These are phyloP conservation scores for Dermatemys mawii DNA, from an alignment of 2,113 vertebrate species.

Conservation along the genomic window DNA sequence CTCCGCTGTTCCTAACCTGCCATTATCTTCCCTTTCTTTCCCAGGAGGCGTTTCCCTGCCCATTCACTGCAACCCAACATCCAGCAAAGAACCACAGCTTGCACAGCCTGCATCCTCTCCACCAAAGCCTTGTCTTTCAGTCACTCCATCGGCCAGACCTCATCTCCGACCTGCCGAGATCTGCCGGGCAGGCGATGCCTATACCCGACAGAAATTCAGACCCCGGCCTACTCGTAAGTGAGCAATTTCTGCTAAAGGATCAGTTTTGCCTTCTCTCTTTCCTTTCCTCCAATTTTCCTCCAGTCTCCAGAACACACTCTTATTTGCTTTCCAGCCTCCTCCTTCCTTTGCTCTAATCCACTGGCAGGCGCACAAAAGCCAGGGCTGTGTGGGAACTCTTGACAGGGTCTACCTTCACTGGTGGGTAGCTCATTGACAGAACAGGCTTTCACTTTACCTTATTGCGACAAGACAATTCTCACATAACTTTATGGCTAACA, in stretches of 20 bases:
- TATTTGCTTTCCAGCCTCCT: rapidly evolving
- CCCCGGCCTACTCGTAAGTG: slow-evolving; percentile 84
- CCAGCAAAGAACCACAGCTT: slow-evolving; percentile 45
- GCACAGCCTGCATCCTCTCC: slow-evolving; percentile 2
- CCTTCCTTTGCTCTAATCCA: background rate
- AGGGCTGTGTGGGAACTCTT: background rate
- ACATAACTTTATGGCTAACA: rapidly evolving
- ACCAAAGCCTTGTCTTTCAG: background rate
- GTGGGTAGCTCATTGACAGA: background rate
- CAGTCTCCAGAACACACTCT: background rate
- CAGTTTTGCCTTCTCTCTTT: rapidly evolving
- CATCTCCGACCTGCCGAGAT: slow-evolving; percentile 82
- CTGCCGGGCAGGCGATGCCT: slow-evolving; percentile 87
- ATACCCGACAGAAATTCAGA: slow-evolving; percentile 84
- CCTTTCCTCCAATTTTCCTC: background rate
- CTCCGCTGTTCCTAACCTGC: background rate
- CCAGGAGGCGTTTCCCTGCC: slow-evolving; percentile 84
- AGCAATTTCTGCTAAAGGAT: background rate
- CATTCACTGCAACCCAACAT: slow-evolving; percentile 59
- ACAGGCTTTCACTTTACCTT: rapidly evolving
- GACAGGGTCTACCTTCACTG: background rate
- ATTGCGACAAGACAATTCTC: rapidly evolving
- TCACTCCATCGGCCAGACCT: slow-evolving; percentile 46
- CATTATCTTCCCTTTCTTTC: background rate
- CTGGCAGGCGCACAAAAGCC: background rate